Base-by-base conservation (phyloP, 2,888 invertebrate species). In the Baccha elongata region DNA sequence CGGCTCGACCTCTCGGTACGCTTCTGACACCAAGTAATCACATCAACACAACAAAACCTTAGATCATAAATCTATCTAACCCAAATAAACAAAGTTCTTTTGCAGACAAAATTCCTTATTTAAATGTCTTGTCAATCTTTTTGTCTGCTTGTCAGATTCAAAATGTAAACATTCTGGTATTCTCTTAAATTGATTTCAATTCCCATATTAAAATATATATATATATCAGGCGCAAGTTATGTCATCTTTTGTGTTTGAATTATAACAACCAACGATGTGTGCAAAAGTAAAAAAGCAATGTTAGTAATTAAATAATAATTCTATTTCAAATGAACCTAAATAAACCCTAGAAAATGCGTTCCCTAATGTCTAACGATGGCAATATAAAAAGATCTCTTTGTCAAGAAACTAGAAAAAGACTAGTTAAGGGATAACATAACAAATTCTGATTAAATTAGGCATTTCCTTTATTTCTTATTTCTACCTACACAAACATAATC, bases 381-480 rank as follows among this genome's bases (percentile, higher is more conserved):
- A n/a, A n/a, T n/a, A n/a, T n/a, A 44, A 32, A 6, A 8, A 29
- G 4, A 60, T 19, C 8, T 42, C 42, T 42, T 42, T 44, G 44
- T 60, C 29, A 19, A 35, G 2, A 7, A 26, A 42, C 6, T 11
- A 17, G 17, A 26, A 29, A 35, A 4, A 37, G 15, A 35, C 68
- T 80, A 29, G 42, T 64, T 52, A 65, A 48, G 53, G 62, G 65
- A 72, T 60, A 71, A 67, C 78, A 71, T 35, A 71, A 62, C 48
- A 62, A 64, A 65, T 46, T 71, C 64, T 73, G 72, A 83, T 83
- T 83, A 83, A 83, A 83, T 83, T 83, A 83, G 35, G 50, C 78
- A 83, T 78, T 83, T 83, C 83, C 83, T 83, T 78, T 32, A 76
- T 71, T 52, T 44, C n/a, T n/a, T n/a, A n/a, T n/a, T 46, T 44